Conservation (phyloP, 2,888 invertebrate species). For the Dicranocentrus wangi region DNA sequence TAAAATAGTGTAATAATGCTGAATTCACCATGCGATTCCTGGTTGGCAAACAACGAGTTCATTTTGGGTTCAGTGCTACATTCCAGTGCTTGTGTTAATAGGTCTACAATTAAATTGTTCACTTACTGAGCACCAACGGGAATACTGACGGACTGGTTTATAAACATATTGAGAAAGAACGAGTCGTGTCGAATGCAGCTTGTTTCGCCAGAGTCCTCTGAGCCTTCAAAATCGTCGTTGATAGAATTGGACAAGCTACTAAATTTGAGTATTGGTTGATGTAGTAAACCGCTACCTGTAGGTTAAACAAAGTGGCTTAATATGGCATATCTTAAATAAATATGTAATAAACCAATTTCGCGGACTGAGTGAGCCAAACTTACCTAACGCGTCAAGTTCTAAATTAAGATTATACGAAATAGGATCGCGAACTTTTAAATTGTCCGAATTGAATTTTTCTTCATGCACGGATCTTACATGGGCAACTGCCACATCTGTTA, state of each 20-base stretch:
- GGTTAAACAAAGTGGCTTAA: not conserved
- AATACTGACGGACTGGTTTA: constrained; percentile 66
- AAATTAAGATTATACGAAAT: constrained; percentile 49
- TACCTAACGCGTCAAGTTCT: constrained; percentile 37
- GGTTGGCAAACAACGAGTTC: too few species aligned
- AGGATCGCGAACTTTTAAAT: constrained; percentile 49
- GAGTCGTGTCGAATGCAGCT: constrained; percentile 46
- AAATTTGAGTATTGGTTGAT: constrained; percentile 24
- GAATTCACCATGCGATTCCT: constrained; percentile 70
- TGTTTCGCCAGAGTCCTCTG: not conserved
- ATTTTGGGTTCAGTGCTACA: too few species aligned
- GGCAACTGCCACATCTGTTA: too few species aligned
- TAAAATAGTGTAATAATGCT: constrained; percentile 68
- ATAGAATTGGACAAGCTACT: not conserved
- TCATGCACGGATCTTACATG: constrained; percentile 26
- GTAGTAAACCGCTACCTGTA: constrained; percentile 24
- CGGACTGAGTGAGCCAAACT: too few species aligned
- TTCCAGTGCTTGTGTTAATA: too few species aligned
- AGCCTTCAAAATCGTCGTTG: not conserved
- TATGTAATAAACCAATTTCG: too few species aligned
- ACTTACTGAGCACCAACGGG: constrained; percentile 66
- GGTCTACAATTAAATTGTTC: too few species aligned
- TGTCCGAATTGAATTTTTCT: constrained; percentile 67
- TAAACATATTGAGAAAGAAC: constrained; percentile 59
- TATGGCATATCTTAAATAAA: too few species aligned